phyloP scores from a whole-genome alignment of 2,797 vertebrate genomes.

The Eospalax fontanierii region DNA sequence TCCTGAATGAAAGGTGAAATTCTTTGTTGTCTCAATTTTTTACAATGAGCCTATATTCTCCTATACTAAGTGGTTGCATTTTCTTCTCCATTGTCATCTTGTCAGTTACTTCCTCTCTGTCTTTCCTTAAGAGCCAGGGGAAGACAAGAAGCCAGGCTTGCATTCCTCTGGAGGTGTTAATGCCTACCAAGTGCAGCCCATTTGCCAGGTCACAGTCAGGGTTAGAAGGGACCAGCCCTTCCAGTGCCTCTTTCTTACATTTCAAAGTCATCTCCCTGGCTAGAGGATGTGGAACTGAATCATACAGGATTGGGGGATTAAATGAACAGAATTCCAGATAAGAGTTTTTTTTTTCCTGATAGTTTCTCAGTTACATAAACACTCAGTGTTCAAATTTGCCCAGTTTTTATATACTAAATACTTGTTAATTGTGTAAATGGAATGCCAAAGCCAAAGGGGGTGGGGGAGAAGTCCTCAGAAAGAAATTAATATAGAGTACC shows the following conservation, averaged over 20 bases:
- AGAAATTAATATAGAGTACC: background rate
- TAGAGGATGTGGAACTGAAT: constrained; percentile 70
- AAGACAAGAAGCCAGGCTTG: background rate
- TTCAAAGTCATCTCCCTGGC: constrained; percentile 79
- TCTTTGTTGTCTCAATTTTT: constrained; percentile 23
- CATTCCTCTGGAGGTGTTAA: constrained; percentile 74
- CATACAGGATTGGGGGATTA: constrained; percentile 73
- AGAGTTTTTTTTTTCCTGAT: background rate
- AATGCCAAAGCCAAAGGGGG: constrained; percentile 26
- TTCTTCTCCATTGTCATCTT: background rate
- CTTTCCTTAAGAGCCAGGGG: constrained; percentile 52
- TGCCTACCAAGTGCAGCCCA: constrained; percentile 36
- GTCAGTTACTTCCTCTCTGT: constrained; percentile 70
- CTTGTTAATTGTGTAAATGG: background rate
- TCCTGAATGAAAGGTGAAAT: constrained; percentile 32
- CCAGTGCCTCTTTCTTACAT: constrained; percentile 78
- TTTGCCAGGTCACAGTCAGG: constrained; percentile 68
- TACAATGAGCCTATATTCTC: background rate
- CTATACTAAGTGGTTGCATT: background rate
- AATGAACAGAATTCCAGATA: constrained; percentile 65
- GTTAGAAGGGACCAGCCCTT: constrained; percentile 58
- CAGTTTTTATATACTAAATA: background rate
- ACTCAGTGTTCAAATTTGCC: constrained; percentile 35
- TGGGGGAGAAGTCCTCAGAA: background rate
- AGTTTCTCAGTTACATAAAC: constrained; percentile 53